Conservation (phyloP, 92 coral and sea anemone species). For the Zoanthus gigantus region DNA sequence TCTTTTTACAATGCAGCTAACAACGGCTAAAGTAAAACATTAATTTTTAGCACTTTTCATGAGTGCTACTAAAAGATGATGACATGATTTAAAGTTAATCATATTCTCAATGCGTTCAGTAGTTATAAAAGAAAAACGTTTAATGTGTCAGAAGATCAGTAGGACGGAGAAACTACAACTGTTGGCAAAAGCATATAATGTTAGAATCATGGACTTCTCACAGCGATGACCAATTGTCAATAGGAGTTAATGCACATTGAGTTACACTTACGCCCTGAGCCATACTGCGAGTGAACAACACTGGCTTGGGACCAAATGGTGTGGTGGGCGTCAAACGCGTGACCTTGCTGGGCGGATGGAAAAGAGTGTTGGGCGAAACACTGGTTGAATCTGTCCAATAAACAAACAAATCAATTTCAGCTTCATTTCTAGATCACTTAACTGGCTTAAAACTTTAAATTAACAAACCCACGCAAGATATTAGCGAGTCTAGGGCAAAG, state of each 20-base stretch:
- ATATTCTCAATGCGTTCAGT: too few species aligned
- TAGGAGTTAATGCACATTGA: neutral
- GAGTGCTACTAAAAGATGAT: neutral
- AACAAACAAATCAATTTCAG: neutral
- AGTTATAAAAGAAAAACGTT: too few species aligned
- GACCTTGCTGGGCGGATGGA: conserved; percentile 95
- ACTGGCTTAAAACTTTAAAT: neutral
- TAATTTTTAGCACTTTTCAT: neutral
- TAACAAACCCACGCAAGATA: neutral
- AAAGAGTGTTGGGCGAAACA: conserved; percentile 90
- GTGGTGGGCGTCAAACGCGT: conserved; percentile 94
- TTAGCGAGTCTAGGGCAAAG: too few species aligned
- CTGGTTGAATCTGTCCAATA: conserved; percentile 72
- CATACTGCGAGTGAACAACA: conserved; percentile 85
- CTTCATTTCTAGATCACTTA: neutral
- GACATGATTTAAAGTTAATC: too few species aligned
- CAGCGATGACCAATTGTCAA: too few species aligned
- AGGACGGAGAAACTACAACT: too few species aligned
- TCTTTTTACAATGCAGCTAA: neutral
- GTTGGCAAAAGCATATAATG: too few species aligned
- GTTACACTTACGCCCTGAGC: conserved; percentile 41
- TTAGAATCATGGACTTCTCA: too few species aligned
- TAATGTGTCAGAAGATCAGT: too few species aligned
- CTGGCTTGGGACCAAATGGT: conserved; percentile 98
- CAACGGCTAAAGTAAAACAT: neutral